Evolutionary conservation across 2,113 vertebrate species (phyloP).

Genomic region (Ailuropoda melanoleuca): DNA sequence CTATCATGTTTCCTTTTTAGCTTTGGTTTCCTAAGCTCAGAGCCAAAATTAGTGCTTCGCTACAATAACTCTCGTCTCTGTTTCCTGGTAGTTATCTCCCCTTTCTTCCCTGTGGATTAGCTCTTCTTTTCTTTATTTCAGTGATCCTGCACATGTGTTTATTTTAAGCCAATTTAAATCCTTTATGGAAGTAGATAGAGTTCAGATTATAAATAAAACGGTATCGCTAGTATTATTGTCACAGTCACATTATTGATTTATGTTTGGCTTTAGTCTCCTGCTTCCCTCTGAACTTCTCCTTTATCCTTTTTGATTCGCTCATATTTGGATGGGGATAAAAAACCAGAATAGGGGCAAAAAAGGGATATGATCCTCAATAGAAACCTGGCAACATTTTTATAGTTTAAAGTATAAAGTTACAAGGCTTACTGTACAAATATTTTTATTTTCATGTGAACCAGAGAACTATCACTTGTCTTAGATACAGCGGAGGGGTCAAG

Average conservation of each 20-base stretch:
- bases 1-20: conserved; percentile 49
- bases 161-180: conserved; percentile 74
- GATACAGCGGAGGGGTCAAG: background rate
- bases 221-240: background rate
- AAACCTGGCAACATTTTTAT: background rate
- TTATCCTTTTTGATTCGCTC: conserved; percentile 36
- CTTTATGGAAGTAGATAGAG: conserved; percentile 68
- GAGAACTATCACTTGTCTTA: background rate
- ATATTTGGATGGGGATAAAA: background rate
- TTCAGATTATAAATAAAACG: conserved; percentile 65
- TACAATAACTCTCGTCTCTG: conserved; percentile 36
- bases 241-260: conserved; percentile 25
- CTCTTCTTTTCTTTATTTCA: conserved; percentile 58
- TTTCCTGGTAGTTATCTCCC: conserved; percentile 65
- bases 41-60: conserved; percentile 70
- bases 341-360: background rate
- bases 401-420: background rate
- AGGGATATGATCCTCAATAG: background rate
- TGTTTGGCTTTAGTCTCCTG: conserved; percentile 15
- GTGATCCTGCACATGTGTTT: conserved; percentile 60
- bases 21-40: conserved; percentile 50
- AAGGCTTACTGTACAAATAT: background rate
- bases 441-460: conserved; percentile 13
- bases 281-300: background rate
- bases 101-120: conserved; percentile 66